phyloP scores from a whole-genome alignment of 2,888 invertebrate genomes.

The Drosophila leonis region DNA sequence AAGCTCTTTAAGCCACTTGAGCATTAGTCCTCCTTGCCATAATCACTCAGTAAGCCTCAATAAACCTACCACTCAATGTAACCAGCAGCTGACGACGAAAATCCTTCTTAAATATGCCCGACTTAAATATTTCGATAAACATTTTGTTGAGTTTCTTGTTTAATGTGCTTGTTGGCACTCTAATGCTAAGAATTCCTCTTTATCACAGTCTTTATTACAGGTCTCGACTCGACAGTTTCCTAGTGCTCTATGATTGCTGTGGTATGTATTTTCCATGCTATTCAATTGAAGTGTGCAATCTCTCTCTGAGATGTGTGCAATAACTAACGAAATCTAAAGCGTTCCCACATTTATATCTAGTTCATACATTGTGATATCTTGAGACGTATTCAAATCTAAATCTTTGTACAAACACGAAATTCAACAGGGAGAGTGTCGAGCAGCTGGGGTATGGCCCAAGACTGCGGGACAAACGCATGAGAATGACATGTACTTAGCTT shows the following conservation, averaged over 20 bases:
- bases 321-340: conserved; percentile 45
- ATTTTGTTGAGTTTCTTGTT: conserved; percentile 35
- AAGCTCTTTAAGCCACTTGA: neutral
- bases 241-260: conserved; percentile 12
- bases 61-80: conserved; percentile 71
- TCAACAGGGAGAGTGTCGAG: conserved; percentile 4
- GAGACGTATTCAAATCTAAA: conserved; percentile 55
- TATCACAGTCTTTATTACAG: conserved; percentile 55
- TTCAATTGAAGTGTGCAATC: neutral
- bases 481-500: neutral
- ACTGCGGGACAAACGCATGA: too few relatives aligned
- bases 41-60: neutral
- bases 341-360: conserved; percentile 42
- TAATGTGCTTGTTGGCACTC: neutral
- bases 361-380: neutral
- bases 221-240: too few relatives aligned
- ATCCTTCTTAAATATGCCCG: conserved; percentile 67
- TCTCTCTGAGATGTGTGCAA: conserved; percentile 17
- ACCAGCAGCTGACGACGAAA: conserved; percentile 75
- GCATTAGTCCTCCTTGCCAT: neutral
- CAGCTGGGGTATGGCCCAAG: too few relatives aligned
- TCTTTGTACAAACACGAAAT: conserved; percentile 57
- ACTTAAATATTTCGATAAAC: conserved; percentile 55
- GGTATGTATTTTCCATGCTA: conserved; percentile 60
- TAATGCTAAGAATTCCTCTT: neutral